A percentile compares a stretch with the other conserved stretches of the same genome.
phyloP scores from a whole-genome alignment of 2,888 invertebrate species.

The Machimus rusticus region DNA sequence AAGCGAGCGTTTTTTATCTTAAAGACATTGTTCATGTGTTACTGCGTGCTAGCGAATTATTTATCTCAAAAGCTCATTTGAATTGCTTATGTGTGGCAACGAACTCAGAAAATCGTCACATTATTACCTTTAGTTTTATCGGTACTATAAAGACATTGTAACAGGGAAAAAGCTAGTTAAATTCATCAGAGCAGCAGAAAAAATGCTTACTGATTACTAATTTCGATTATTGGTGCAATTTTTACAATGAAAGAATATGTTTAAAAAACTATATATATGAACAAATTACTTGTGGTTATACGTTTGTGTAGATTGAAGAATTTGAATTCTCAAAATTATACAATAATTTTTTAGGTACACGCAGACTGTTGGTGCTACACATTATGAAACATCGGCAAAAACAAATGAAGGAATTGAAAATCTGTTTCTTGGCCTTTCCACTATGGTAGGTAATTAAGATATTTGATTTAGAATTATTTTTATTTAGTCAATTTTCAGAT shows the following conservation, averaged over 20 bases:
- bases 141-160: no score
- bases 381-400: constrained; percentile 94
- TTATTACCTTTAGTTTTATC: no score
- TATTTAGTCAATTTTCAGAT: not conserved
- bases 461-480: not conserved
- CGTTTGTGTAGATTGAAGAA: not conserved
- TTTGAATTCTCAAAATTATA: not conserved
- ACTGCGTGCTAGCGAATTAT: no score
- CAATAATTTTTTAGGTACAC: constrained; percentile 75
- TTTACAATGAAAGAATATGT: no score
- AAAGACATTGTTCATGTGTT: no score
- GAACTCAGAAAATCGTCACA: no score
- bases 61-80: no score
- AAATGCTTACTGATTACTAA: no score
- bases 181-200: no score
- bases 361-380: constrained; percentile 87
- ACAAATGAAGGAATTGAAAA: constrained; percentile 90
- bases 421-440: constrained; percentile 83
- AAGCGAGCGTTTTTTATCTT: not conserved
- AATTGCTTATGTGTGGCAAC: no score
- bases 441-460: constrained; percentile 73
- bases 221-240: no score
- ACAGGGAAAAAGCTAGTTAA: no score
- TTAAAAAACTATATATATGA: not conserved
- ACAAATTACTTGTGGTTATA: not conserved